These are phyloP conservation scores for Parasteatoda tepidariorum DNA, from an alignment of 1,140 invertebrate genomes.

Conservation along the genomic window DNA sequence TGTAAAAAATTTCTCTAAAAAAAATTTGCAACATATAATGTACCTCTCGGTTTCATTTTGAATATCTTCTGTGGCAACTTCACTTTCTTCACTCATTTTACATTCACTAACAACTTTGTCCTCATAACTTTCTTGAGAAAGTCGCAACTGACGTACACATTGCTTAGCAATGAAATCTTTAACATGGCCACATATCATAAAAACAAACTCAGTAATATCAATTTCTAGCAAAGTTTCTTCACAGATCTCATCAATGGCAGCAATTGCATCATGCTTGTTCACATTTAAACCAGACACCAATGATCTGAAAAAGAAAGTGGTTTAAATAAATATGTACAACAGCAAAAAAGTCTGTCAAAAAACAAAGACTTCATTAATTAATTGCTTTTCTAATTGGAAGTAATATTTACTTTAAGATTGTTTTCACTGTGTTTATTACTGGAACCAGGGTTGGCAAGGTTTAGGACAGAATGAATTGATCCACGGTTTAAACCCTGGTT, in stretches of 20 bases:
- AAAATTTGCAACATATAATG: too few species aligned
- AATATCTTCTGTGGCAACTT: too few species aligned
- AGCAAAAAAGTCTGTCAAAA: neutral
- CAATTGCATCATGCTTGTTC: constrained; percentile 76
- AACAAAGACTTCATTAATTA: neutral
- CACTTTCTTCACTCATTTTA: too few species aligned
- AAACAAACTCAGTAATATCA: constrained; percentile 76
- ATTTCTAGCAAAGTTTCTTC: constrained; percentile 78
- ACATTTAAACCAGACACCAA: constrained; percentile 74
- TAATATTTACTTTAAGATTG: too few species aligned
- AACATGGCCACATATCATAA: constrained; percentile 76
- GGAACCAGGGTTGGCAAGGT: too few species aligned
- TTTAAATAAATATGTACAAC: constrained; percentile 66
- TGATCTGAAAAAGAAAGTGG: constrained; percentile 76
- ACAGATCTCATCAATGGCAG: constrained; percentile 79
- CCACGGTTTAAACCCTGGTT: too few species aligned
- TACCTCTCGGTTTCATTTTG: too few species aligned
- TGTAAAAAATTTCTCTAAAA: too few species aligned
- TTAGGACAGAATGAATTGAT: too few species aligned
- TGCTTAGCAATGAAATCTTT: constrained; percentile 67
- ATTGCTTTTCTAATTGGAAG: too few species aligned
- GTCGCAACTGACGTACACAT: constrained; percentile 58
- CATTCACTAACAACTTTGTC: too few species aligned
- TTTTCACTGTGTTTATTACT: too few species aligned
- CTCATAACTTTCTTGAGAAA: constrained; percentile 15